Percentiles rank a stretch among this genome's conserved stretches.
Conservation (phyloP, 2,797 vertebrate species). For the Acridotheres tristis region DNA sequence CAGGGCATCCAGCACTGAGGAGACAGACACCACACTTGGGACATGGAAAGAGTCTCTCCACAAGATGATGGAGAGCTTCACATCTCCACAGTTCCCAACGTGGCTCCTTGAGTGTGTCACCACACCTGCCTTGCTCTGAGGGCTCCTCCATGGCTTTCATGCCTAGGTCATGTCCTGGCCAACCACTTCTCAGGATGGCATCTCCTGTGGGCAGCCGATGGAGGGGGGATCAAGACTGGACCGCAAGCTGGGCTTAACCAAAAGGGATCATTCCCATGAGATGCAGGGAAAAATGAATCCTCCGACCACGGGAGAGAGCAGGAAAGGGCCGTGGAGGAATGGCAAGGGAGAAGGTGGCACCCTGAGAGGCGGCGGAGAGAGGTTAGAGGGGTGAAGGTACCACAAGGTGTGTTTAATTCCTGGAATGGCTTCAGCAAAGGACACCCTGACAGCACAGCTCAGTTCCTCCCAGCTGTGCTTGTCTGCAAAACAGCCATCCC, state of each 20-base stretch:
- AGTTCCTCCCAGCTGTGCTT: constrained; percentile 56
- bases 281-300: neutral
- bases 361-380: neutral
- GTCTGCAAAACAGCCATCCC: constrained; percentile 42
- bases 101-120: fast-evolving
- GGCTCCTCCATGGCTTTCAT: neutral
- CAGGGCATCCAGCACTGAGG: neutral
- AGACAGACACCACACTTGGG: neutral
- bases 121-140: neutral
- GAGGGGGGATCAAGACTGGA: fast-evolving
- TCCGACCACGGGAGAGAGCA: fast-evolving
- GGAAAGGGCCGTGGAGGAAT: neutral
- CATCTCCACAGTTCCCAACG: neutral
- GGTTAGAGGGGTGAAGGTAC: neutral
- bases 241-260: neutral
- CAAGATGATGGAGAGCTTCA: neutral
- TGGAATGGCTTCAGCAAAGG: neutral
- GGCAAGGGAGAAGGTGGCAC: neutral
- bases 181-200: neutral
- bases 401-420: neutral
- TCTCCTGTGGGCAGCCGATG: neutral
- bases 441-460: neutral
- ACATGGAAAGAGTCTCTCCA: neutral
- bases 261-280: neutral
- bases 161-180: neutral